Conservation (phyloP, 2,888 invertebrate genomes). For the Tachina grossa region DNA sequence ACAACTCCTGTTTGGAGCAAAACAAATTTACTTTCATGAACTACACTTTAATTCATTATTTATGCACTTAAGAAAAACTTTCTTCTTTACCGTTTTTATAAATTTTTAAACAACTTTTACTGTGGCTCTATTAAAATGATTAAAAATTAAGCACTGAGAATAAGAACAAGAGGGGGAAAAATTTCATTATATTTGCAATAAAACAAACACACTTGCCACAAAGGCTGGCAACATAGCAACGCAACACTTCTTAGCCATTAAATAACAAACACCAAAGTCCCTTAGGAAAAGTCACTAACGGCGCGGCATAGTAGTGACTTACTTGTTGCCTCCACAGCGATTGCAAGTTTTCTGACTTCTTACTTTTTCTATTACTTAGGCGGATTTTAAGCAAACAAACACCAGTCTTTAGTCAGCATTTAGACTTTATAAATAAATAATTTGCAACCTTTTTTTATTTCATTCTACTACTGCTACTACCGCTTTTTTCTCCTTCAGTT, state of each 20-base stretch:
- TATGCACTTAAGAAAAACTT: not conserved
- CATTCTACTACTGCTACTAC: not conserved
- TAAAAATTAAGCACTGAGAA: slow-evolving; percentile 57
- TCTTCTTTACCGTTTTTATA: not conserved
- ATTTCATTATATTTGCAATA: not conserved
- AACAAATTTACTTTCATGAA: too few relatives aligned
- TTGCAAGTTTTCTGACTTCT: not conserved
- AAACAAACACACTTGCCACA: slow-evolving; percentile 5
- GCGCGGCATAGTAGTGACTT: slow-evolving; percentile 45
- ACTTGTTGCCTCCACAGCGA: slow-evolving; percentile 33
- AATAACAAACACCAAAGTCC: slow-evolving; percentile 69
- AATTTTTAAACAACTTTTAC: slow-evolving; percentile 42
- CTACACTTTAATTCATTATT: not conserved
- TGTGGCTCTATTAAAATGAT: slow-evolving; percentile 65
- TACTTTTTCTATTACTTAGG: slow-evolving; percentile 4
- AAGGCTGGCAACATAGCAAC: slow-evolving; percentile 51
- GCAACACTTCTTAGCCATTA: slow-evolving; percentile 65
- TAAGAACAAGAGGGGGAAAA: not conserved
- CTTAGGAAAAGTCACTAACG: slow-evolving; percentile 52
- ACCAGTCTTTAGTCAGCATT: slow-evolving; percentile 73
- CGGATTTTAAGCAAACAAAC: slow-evolving; percentile 32
- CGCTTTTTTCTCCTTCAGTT: slow-evolving; percentile 34
- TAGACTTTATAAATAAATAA: slow-evolving; percentile 80
- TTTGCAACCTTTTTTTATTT: slow-evolving; percentile 73
- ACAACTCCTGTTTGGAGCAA: too few relatives aligned